These are phyloP conservation scores for Heteromurus nitidus DNA, from an alignment of 2,888 invertebrate genomes.

Conservation along the genomic window DNA sequence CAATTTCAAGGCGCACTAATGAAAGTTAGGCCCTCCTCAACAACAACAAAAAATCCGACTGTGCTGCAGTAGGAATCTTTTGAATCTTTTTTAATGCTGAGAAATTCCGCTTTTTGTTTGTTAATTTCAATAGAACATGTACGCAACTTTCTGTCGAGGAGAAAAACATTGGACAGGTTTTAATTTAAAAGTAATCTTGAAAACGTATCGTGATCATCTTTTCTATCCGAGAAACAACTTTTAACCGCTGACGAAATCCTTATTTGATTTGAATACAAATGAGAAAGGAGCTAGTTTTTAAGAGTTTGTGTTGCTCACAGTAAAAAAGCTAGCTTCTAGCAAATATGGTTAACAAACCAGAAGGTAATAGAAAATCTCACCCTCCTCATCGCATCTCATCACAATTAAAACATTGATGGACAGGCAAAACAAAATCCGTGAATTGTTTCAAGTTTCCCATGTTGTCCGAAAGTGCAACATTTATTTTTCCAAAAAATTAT, in stretches of 20 bases:
- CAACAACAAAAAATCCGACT: not conserved
- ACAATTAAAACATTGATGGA: not conserved
- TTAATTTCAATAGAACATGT: no score
- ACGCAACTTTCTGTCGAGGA: not conserved
- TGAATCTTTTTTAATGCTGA: not conserved
- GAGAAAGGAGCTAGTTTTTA: not conserved
- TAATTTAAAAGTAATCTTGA: not conserved
- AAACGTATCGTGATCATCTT: not conserved
- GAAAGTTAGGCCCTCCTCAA: not conserved
- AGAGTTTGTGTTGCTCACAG: not conserved
- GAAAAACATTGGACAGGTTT: no score
- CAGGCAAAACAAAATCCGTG: no score
- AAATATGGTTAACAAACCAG: not conserved
- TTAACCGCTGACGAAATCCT: not conserved
- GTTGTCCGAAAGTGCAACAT: no score
- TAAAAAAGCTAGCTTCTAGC: not conserved
- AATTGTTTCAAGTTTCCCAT: no score
- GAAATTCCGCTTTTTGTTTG: no score
- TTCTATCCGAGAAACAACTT: not conserved
- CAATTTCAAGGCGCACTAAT: not conserved
- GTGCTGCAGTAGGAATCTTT: not conserved
- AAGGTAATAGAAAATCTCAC: not conserved
- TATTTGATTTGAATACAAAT: conserved; percentile 35
- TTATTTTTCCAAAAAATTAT: no score
- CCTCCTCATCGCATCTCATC: not conserved